Conservation (phyloP, 2,113 vertebrate species). For the Sakesphorus luctuosus region DNA sequence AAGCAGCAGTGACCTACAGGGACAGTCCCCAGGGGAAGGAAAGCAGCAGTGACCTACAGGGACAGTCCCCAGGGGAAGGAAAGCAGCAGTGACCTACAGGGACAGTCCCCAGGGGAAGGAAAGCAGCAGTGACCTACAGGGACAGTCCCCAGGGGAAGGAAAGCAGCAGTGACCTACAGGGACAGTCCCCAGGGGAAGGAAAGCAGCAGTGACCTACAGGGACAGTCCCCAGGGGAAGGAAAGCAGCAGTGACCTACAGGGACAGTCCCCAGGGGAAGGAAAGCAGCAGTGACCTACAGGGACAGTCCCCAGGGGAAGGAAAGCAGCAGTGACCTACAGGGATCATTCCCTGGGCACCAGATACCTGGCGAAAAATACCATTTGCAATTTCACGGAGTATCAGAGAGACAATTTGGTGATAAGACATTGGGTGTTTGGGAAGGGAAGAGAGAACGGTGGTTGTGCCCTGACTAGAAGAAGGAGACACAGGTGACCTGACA, state of each 20-base stretch:
- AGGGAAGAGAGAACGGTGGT: not conserved
- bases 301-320: not conserved
- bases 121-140: no score
- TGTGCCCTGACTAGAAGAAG: not conserved
- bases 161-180: no score
- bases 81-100: no score
- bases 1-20: no score
- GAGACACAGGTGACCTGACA: not conserved
- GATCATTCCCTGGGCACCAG: accelerated
- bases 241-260: no score
- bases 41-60: no score
- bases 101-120: not conserved
- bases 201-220: no score
- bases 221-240: not conserved
- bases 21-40: not conserved
- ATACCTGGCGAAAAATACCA: not conserved
- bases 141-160: not conserved
- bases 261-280: not conserved
- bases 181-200: not conserved
- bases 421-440: not conserved
- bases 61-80: not conserved
- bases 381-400: not conserved
- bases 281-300: no score
- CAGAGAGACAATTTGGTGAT: not conserved
- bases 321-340: not conserved